Conservation (phyloP, 2,888 invertebrate species). For the Melitaea athalia region DNA sequence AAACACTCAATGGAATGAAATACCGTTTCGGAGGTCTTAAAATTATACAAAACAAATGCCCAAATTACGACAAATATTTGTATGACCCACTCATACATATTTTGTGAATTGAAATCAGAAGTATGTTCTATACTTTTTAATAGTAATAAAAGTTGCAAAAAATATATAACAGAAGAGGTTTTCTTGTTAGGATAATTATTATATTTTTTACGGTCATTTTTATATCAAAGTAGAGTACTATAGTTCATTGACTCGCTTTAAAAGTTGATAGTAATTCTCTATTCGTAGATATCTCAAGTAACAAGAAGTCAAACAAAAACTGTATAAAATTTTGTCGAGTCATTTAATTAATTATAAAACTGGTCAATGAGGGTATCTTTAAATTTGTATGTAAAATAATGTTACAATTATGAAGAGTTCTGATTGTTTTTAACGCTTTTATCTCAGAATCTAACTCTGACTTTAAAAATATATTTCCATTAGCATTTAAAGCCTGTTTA, state of each 20-base stretch:
- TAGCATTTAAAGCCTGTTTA: too few relatives aligned
- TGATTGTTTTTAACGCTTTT: too few relatives aligned
- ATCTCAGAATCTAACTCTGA: too few relatives aligned
- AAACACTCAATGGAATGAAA: too few relatives aligned
- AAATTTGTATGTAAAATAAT: background rate
- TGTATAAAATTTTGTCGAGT: constrained; percentile 26
- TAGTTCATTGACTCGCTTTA: constrained; percentile 20
- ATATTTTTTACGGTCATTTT: background rate
- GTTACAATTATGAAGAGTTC: background rate
- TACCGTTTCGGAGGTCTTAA: too few relatives aligned
- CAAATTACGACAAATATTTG: too few relatives aligned
- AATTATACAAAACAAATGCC: too few relatives aligned
- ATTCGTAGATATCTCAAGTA: constrained; percentile 27
- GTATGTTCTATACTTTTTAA: too few relatives aligned
- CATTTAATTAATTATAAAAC: constrained; percentile 23
- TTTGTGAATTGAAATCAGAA: too few relatives aligned
- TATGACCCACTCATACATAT: too few relatives aligned
- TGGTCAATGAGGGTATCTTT: background rate
- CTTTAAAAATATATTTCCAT: too few relatives aligned
- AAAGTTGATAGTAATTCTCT: background rate
- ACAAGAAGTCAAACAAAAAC: constrained; percentile 30
- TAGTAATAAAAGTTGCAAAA: too few relatives aligned
- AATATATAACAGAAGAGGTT: background rate
- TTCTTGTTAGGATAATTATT: background rate
- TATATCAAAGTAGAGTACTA: background rate